These are phyloP conservation scores for Tragelaphus strepsiceros DNA, from an alignment of 2,113 vertebrate species.

Conservation along the genomic window DNA sequence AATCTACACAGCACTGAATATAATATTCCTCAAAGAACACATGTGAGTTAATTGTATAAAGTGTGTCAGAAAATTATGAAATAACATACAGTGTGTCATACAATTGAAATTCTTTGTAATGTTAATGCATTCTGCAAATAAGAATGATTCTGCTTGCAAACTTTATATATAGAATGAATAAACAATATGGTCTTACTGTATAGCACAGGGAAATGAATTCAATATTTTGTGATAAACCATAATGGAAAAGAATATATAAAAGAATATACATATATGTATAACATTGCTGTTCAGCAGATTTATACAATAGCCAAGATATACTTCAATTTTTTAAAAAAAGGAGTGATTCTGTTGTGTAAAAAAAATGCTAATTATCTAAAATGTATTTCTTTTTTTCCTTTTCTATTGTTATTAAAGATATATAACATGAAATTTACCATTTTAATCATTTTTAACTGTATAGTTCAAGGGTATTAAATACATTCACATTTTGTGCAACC, in stretches of 20 bases:
- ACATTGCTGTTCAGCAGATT: background rate
- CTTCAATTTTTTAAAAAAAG: background rate
- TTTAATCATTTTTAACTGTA: background rate
- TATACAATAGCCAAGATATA: background rate
- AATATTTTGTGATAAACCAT: background rate
- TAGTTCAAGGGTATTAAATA: background rate
- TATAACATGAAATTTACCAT: background rate
- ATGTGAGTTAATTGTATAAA: background rate
- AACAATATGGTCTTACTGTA: background rate
- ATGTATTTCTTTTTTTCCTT: background rate
- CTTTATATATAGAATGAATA: background rate
- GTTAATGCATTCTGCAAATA: background rate
- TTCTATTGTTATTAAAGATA: background rate
- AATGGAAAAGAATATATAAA: background rate
- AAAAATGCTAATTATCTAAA: background rate
- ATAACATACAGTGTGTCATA: background rate
- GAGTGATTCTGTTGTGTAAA: background rate
- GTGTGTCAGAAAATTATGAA: background rate
- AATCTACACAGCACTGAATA: background rate
- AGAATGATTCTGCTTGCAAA: background rate
- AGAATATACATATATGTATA: background rate
- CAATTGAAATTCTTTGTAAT: background rate
- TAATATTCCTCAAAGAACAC: background rate
- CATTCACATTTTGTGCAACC: background rate
- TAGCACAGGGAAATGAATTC: background rate